Evolutionary conservation across 2,113 vertebrate genomes (phyloP), one percentile per base, ranked within the genome.

Genomic region (Nothocercus julius): DNA sequence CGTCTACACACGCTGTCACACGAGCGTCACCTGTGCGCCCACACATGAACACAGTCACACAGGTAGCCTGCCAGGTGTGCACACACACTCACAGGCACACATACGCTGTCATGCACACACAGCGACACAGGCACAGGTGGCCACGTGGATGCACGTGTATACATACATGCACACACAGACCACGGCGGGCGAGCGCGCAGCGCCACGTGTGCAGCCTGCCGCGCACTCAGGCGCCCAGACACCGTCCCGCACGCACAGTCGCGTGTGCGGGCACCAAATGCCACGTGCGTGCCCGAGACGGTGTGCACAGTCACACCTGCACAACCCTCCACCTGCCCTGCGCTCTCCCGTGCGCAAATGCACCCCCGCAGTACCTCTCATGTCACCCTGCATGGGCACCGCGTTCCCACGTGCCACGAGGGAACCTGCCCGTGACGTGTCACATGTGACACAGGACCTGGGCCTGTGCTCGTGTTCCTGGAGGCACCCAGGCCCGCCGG

Each of bases 191-290:
- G 5, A 51, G 69, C 61, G 34, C 66, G 2, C 0, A 45, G n/a
- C 7, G 27, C 27, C 53, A 53, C 17, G 7, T 2, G 59, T 18
- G 63, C 38, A 3, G 0, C 4, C 34, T 25, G 16, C 12, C 9
- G 0, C 1, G 0, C 25, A 3, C 6, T 9, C 13, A 4, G 11
- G 24, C 27, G 51, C 51, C 27, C 24, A 12, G 19, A 49, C 20
- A 27, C 49, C 8, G 25, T 11, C 76, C 59, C 67, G 5, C 7
- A 24, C 30, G 53, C 27, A 13, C 34, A 5, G 7, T 2, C 17
- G 1, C 1, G 5, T 2, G 24, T 13, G 5, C 5, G 5, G 8
- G 14, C 53, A 16, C 53, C 27, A 25, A 30, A 9, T 28, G 53
- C 53, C 53, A 16, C 21, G 53, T 3, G 53, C 11, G 27, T 9